Base-by-base conservation (phyloP, 2,113 vertebrate species). In the Erinaceus europaeus region DNA sequence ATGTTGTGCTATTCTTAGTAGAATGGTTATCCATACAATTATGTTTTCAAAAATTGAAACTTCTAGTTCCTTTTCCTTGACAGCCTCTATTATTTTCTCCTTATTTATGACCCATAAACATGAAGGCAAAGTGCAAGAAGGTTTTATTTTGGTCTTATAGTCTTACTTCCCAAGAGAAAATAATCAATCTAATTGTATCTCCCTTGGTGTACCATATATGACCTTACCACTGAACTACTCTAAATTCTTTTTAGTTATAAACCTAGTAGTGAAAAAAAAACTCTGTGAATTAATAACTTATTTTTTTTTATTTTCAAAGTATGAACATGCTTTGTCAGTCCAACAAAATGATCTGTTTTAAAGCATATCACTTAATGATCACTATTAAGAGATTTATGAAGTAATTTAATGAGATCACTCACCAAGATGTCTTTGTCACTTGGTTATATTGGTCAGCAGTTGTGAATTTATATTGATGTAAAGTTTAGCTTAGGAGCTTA, bases 401-500 rank as follows among this genome's bases (percentile, higher is more conserved):
- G 13, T 15, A 13, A 46, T 76, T 91, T 65, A 74, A 8, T 69
- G 61, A 79, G 48, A 21, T n/a, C 46, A 80, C 40, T 81, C 52
- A 53, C 42, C 52, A 57, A 79, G 32, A 78, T 18, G 5, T 52
- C 67, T 84, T 25, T 55, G 25, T 55, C 27, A 10, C 27, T 79
- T 74, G 40, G 44, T 32, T 73, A 83, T 21, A 69, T 61, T 55
- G 13, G 59, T 29, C 59, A 78, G n/a, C 61, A 62, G 74, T 12
- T 82, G 46, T 72, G 72, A 88, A 64, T 86, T 84, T 86, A 18
- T 64, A 86, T 74, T 18, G 52, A 84, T 77, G 44, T 29, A 86
- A 84, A 83, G 5, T 29, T 90, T 48, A 86, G 68, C 23, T 23
- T 15, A 75, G 50, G 46, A 86, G 62, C 76, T 90, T 90, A 93